Evolutionary conservation across 30 jellyfish, hydroid and myxozoan genomes (phyloP).

Genomic region (Hydra vulgaris): DNA sequence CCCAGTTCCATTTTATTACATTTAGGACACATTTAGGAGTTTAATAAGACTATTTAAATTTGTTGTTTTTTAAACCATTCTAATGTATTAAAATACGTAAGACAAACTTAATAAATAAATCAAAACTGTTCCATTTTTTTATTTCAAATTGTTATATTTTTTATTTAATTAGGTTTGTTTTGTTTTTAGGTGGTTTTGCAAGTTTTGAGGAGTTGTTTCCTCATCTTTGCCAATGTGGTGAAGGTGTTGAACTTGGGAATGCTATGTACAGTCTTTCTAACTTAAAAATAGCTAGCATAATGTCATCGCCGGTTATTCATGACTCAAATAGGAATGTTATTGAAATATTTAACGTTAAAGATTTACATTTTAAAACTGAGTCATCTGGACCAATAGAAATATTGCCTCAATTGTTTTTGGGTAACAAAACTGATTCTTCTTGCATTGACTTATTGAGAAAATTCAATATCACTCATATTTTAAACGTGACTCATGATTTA

Average conservation of each 20-base stretch:
- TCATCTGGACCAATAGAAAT: slow-evolving; percentile 80
- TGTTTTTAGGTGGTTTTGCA: slow-evolving; percentile 65
- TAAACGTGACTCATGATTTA: slow-evolving; percentile 84
- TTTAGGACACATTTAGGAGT: too few species aligned
- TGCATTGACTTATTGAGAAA: slow-evolving; percentile 34
- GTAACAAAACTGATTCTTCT: slow-evolving; percentile 63
- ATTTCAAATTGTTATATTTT: too few species aligned
- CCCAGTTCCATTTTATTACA: too few species aligned
- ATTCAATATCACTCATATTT: slow-evolving; percentile 44
- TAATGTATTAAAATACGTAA: too few species aligned
- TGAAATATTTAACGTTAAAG: slow-evolving; percentile 46
- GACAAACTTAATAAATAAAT: too few species aligned
- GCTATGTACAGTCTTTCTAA: slow-evolving; percentile 39
- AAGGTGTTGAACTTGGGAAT: slow-evolving; percentile 67
- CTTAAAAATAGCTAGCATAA: slow-evolving; percentile 5
- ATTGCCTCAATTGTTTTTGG: slow-evolving; percentile 59
- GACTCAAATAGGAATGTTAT: slow-evolving; percentile 13
- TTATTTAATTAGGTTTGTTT: too few species aligned
- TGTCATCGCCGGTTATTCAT: slow-evolving; percentile 32
- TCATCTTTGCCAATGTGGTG: slow-evolving; percentile 82
- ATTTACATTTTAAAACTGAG: slow-evolving; percentile 77
- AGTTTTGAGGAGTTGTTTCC: slow-evolving; percentile 72
- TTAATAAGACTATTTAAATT: too few species aligned
- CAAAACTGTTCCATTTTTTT: too few species aligned
- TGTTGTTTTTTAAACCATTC: too few species aligned